These are phyloP conservation scores for Cottus gobio DNA, from an alignment of 2,113 vertebrate species.

Conservation along the genomic window DNA sequence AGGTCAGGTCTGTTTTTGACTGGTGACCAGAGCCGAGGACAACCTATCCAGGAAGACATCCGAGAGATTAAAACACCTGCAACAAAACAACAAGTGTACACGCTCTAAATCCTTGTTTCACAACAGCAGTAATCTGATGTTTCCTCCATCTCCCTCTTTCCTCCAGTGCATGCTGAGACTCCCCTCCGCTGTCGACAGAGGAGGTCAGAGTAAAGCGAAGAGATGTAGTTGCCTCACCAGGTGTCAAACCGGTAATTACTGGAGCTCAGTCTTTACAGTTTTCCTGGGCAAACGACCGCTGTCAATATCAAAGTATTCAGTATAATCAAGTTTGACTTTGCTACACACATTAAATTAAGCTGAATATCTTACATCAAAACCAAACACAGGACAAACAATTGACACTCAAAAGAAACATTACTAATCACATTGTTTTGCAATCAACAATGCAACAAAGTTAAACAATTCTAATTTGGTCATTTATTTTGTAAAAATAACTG, in stretches of 20 bases:
- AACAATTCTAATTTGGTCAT: background rate
- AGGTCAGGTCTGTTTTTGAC: constrained; percentile 38
- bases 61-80: constrained; percentile 22
- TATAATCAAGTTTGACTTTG: background rate
- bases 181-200: constrained; percentile 11
- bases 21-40: constrained; percentile 26
- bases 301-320: background rate
- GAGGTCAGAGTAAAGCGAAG: constrained; percentile 1
- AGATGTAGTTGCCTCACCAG: constrained; percentile 11
- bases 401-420: background rate
- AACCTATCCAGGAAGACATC: constrained; percentile 23
- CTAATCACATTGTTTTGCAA: background rate
- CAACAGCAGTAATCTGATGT: constrained; percentile 2
- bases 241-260: constrained; percentile 39
- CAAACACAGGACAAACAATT: background rate
- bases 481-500: background rate
- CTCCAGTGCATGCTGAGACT: constrained; percentile 17
- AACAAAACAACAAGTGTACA: constrained; percentile 3
- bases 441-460: background rate
- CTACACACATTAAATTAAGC: background rate
- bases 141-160: background rate
- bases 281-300: background rate
- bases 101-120: background rate
- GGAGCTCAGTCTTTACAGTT: background rate
- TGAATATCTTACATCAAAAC: background rate